Evolutionary conservation across 2,113 vertebrate species (phyloP), one percentile per base, ranked within the genome.

Genomic region (Platichthys flesus): DNA sequence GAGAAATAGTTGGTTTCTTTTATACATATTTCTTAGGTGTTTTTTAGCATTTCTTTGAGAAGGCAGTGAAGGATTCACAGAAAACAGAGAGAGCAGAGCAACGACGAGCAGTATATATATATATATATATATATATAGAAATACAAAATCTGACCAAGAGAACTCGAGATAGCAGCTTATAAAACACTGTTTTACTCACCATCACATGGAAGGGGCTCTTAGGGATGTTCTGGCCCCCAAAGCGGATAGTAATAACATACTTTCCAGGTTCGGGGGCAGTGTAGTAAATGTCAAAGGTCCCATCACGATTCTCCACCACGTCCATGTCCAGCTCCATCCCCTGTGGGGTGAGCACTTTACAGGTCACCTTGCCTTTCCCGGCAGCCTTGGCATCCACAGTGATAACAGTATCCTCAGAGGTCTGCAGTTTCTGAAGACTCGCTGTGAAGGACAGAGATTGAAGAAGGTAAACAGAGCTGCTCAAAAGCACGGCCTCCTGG

Each of bases 221-320:
- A 58, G 97, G 97, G 85, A 98, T 95, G 85, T 96, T 95, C 80
- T 97, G 95, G 2, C 97, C 97, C 21, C 97, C 97, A 0, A 98
- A 98, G 59, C 97, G 96, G 81, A 98, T 96, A 74, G 96, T 97
- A 89, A 98, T 97, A 78, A 96, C 93, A 42, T 98, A 97, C 88
- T 98, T 98, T 47, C 97, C 97, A 0, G 96, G 96, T 84, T 97
- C 94, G 0, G 97, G 96, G 4, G 97, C 97, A 0, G 97, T 98
- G 90, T 98, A 98, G 91, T 97, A 98, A 89, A 98, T 98, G 79
- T 98, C 97, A 37, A 97, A 98, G 73, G 97, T 98, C 9, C 97
- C 97, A 2, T 98, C 95, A 0, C 79, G 92, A 86, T 95, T 95
- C 83, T 96, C 95, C 20, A 94, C 94, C 83, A 97, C 96, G 2